Conservation (phyloP, 37 sponge, comb jelly and placozoan species). For the Mnemiopsis leidyi region DNA sequence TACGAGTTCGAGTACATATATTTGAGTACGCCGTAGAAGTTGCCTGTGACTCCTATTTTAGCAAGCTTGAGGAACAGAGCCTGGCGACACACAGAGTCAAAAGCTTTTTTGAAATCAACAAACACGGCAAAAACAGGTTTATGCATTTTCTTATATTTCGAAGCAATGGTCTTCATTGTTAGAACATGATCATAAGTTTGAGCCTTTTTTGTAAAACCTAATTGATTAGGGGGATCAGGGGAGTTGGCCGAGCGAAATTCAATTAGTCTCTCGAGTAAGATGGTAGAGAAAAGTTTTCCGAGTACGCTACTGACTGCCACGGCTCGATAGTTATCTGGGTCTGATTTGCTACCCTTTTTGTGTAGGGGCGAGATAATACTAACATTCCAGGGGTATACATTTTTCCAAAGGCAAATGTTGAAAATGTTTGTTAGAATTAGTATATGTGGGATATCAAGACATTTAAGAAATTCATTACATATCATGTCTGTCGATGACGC, state of each 20-base stretch:
- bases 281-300: background rate
- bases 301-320: background rate
- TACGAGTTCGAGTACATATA: too few species aligned
- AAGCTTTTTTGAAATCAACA: background rate
- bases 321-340: too few species aligned
- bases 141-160: too few species aligned
- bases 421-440: too few species aligned
- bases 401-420: too few species aligned
- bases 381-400: too few species aligned
- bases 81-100: background rate
- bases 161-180: background rate
- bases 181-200: background rate
- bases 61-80: background rate
- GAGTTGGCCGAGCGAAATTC: too few species aligned
- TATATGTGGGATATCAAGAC: too few species aligned
- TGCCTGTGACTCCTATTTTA: background rate
- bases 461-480: background rate
- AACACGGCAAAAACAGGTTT: background rate
- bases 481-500: background rate
- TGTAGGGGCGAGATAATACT: background rate
- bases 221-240: too few species aligned
- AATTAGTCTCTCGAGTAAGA: too few species aligned
- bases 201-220: too few species aligned
- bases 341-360: background rate
- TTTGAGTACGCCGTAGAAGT: background rate